Conservation (phyloP, 2,113 vertebrate species). For the Oryzias woworae region DNA sequence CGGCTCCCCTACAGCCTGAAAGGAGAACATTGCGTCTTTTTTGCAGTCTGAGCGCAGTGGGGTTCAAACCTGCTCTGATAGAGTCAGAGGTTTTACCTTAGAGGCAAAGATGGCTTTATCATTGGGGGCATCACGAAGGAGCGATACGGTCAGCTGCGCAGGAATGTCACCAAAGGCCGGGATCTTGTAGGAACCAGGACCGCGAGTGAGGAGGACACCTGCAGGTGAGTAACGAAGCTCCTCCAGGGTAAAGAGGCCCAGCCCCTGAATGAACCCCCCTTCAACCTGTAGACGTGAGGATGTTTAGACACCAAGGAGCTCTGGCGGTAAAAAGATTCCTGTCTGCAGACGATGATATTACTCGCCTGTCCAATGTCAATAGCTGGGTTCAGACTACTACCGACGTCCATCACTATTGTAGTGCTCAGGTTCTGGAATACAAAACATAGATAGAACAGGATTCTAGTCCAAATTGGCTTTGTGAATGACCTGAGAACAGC, state of each 20-base stretch:
- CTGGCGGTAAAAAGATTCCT: background rate
- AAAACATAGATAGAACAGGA: background rate
- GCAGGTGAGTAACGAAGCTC: constrained; percentile 89
- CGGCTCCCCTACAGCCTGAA: constrained; percentile 91
- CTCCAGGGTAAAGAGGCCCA: constrained; percentile 94
- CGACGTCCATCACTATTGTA: constrained; percentile 97
- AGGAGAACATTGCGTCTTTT: background rate
- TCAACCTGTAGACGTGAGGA: constrained; percentile 79
- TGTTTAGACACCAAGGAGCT: background rate
- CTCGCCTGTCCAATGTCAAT: constrained; percentile 95
- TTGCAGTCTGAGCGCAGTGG: background rate
- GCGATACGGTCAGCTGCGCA: constrained; percentile 82
- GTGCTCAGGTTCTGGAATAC: constrained; percentile 86
- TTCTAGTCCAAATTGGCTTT: too few relatives aligned
- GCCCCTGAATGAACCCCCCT: constrained; percentile 91
- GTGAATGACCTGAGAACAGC: too few relatives aligned
- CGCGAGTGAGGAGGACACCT: constrained; percentile 87
- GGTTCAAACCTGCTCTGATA: background rate
- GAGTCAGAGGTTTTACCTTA: constrained; percentile 76
- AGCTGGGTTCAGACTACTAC: constrained; percentile 92
- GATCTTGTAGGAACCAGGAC: constrained; percentile 96
- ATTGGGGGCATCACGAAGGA: constrained; percentile 90
- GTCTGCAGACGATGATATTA: background rate
- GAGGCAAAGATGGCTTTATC: constrained; percentile 84
- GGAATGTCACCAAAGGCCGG: constrained; percentile 93